Evolutionary conservation across 2,797 vertebrate genomes (phyloP).

Genomic region (Sphenodon punctatus): DNA sequence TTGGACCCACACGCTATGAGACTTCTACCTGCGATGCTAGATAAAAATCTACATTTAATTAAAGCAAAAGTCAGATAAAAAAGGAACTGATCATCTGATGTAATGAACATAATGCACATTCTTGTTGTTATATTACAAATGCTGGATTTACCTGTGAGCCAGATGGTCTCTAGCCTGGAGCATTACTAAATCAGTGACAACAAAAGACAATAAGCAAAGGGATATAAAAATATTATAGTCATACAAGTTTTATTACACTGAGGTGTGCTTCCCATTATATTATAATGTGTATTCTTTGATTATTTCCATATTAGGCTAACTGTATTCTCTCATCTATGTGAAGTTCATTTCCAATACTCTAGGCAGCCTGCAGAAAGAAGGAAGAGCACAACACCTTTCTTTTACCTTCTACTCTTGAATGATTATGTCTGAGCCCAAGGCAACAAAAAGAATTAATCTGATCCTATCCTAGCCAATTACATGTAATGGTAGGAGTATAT

Average conservation of each 20-base stretch:
- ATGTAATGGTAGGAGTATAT: accelerated
- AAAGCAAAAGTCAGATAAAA: not conserved
- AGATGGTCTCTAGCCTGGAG: not conserved
- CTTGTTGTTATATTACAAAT: accelerated
- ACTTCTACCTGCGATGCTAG: not conserved
- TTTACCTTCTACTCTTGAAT: not conserved
- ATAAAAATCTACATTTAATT: not conserved
- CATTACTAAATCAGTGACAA: not conserved
- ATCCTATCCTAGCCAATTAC: not conserved
- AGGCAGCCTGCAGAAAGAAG: not conserved
- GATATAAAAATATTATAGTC: no score
- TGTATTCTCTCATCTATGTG: not conserved
- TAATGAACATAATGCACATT: not conserved
- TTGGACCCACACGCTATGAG: not conserved
- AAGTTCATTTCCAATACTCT: not conserved
- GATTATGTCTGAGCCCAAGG: not conserved
- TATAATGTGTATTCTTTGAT: not conserved
- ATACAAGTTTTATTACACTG: no score
- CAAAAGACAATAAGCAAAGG: no score
- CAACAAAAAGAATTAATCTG: accelerated
- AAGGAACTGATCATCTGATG: not conserved
- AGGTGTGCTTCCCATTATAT: no score
- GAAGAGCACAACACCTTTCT: not conserved
- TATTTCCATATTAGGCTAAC: not conserved
- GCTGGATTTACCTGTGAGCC: not conserved